phyloP scores from a whole-genome alignment of 2,888 invertebrate species.

The Notocelia uddmanniana region DNA sequence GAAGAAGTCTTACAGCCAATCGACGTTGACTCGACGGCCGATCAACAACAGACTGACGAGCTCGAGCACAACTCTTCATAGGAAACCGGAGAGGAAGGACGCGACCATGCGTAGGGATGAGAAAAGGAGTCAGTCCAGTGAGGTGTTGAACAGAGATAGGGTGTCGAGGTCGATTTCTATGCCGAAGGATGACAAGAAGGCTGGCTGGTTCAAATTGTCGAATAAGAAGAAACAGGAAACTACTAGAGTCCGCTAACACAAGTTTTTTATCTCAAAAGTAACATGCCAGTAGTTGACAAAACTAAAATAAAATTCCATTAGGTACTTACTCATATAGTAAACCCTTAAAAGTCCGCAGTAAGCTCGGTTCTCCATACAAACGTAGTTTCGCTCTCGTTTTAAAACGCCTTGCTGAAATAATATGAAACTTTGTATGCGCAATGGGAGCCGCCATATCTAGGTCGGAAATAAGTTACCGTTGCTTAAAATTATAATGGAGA shows the following conservation, averaged over 20 bases:
- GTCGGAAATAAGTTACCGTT: no score
- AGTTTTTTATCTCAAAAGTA: neutral
- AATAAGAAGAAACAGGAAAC: constrained; percentile 81
- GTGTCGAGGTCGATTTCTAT: constrained; percentile 89
- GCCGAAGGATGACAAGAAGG: constrained; percentile 90
- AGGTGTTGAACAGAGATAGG: constrained; percentile 85
- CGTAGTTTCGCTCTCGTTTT: no score
- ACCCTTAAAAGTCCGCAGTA: no score
- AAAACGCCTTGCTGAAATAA: no score
- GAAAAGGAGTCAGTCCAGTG: constrained; percentile 87
- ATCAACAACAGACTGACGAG: constrained; percentile 70
- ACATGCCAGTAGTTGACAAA: neutral
- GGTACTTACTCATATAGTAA: no score
- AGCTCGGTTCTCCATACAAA: no score
- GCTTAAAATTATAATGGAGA: no score
- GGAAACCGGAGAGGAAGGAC: constrained; percentile 76
- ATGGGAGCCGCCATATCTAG: no score
- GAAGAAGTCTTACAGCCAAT: constrained; percentile 81
- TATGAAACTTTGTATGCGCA: no score
- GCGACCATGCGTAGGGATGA: constrained; percentile 70
- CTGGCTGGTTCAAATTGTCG: constrained; percentile 90
- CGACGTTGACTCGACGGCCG: constrained; percentile 71
- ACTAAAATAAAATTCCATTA: neutral
- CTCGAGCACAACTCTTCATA: constrained; percentile 74
- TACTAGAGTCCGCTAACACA: constrained; percentile 71